Evolutionary conservation across 2,888 invertebrate species (phyloP), one percentile per base, ranked within the genome.

Genomic region (Seira musarum): DNA sequence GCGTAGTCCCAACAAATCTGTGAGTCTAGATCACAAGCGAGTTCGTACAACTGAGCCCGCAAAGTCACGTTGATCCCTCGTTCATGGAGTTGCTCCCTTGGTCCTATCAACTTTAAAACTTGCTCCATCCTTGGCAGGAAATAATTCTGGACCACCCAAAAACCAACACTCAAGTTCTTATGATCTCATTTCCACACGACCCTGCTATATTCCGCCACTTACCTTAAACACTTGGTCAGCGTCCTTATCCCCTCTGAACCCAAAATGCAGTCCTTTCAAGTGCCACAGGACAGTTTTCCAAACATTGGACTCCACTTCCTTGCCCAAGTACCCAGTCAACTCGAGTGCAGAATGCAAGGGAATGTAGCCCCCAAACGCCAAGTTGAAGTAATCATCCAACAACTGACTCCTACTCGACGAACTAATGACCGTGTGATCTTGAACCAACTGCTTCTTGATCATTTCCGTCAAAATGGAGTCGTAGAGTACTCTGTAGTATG

Each of bases 351-450:
- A 49, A 49, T 3, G 17, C 49, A 49, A n/a, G 15, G 25, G 25
- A 65, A n/a, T 65, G 6, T 65, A 17, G 13, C 6, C n/a, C 79
- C 60, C 0, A 82, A 80, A 66, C n/a, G n/a, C n/a, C n/a, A 83
- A 70, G 5, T 71, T 61, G 57, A 85, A 83, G 60, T 85, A 85
- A 46, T 86, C 86, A 53, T 85, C 84, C 8, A 86, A 21, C 1
- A 86, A n/a, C 53, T 86, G 84, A 46, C 82, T 79, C 71, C 82
- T 81, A 13, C 70, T 82, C 22, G 78, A 15, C 0, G 81, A 63
- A 63, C 74, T 76, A 19, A 86, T 82, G 1, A 66, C 65, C 8
- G n/a, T 49, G 1, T 70, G 25, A 60, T 84, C 35, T 1, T 19
- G 15, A 10, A 81, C 81, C 17, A 86, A 64, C 30, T 84, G 83